Conservation (phyloP, 1,140 invertebrate genomes). For the Diachasmimorpha longicaudata region DNA sequence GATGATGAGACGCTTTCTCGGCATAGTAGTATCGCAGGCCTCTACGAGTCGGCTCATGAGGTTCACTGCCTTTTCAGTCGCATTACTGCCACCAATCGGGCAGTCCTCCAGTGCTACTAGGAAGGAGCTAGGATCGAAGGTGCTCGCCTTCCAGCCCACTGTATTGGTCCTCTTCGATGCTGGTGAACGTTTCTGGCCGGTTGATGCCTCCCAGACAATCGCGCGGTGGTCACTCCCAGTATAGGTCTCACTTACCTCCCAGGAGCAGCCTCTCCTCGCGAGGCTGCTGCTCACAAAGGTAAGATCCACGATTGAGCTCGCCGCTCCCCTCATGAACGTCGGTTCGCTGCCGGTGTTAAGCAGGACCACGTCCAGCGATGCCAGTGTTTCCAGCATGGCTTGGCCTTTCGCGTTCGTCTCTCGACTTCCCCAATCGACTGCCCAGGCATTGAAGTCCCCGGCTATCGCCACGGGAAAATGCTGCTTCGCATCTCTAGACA, state of each 20-base stretch:
- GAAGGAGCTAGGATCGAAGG: neutral
- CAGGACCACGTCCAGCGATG: constrained; percentile 16
- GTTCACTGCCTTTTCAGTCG: neutral
- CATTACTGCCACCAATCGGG: neutral
- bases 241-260: neutral
- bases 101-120: neutral
- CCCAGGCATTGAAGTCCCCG: no score
- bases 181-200: neutral
- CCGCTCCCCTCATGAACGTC: neutral
- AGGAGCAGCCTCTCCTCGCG: neutral
- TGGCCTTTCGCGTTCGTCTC: constrained; percentile 7
- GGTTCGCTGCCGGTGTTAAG: constrained; percentile 13
- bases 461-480: neutral
- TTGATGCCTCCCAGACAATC: neutral
- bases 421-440: constrained; percentile 3
- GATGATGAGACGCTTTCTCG: neutral
- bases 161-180: neutral
- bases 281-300: neutral
- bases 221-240: neutral
- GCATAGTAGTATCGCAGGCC: constrained; percentile 14
- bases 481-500: neutral
- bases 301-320: neutral
- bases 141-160: neutral
- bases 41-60: neutral
- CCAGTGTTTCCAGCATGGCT: constrained; percentile 14